Base-by-base conservation (phyloP, 2,113 vertebrate genomes). In the Amphiprion ocellaris region DNA sequence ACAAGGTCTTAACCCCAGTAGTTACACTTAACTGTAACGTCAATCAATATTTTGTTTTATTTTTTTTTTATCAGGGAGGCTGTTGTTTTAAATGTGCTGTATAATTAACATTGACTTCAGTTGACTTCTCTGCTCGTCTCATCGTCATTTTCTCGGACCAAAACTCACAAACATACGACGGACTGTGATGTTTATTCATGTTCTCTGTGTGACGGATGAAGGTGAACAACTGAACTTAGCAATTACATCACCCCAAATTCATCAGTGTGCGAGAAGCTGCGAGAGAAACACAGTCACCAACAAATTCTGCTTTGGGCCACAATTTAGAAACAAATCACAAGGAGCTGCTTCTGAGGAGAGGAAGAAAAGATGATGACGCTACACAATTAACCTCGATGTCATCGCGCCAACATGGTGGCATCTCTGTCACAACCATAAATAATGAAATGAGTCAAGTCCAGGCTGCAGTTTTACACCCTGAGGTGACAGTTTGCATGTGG, bases 291-390 rank as follows among this genome's bases (percentile, higher is more conserved):
- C 46, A 53, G 19, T 44, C 69, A 47, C 28, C 39, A 41, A 64
- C 23, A 0, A 44, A 67, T 55, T 69, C 59, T 23, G 53, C 11
- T 60, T 53, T 21, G 6, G 37, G 52, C 17, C 53, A 65, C 17
- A 53, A 19, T 26, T 71, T 54, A 65, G 44, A 62, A 17, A 49
- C 64, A 30, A 75, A 59, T 58, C 64, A 39, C 4, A 62, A 4
- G 15, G 9, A 23, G n/a, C 23, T 16, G 21, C 78, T 56, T 49
- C 37, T 33, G 53, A 30, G 19, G n/a, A 1, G 14, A 41, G 52
- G 55, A 50, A 41, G 44, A 17, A 53, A 47, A 6, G 4, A 61
- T 30, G 4, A 61, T 23, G 3, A 0, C 10, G 58, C 16, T 19
- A 17, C 62, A 61, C 49, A 54, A 15, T 39, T 54, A 55, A 74